Base-by-base conservation (phyloP, 2,797 vertebrate species). In the Odontamblyopus lacepedii region DNA sequence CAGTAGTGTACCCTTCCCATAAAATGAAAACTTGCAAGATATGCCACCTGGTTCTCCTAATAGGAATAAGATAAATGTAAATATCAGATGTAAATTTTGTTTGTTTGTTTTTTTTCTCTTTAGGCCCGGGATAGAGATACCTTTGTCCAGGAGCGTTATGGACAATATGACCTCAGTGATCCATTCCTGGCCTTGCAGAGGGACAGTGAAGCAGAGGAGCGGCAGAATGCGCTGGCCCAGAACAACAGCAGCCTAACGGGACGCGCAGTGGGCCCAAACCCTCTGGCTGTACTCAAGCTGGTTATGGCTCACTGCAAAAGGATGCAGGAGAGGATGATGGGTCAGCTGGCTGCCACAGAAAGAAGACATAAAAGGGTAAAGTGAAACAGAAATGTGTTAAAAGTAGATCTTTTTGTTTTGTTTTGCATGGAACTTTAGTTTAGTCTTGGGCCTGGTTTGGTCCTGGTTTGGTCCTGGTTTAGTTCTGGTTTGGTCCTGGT, bases 261-360 rank as follows among this genome's bases (percentile, higher is more conserved):
- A 85, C 65, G 88, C 90, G 76, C 93, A 72, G 81, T 93, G 92
- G 92, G 63, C 88, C 92, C 96, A 35, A 98, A 96, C 85, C 98
- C 98, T 0, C 91, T 99, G 53, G 96, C 96, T 1, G 87, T 99
- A 53, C 91, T 99, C 6, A 98, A 97, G 83, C 95, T 96, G 79
- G 97, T 99, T 86, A 97, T 98, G 96, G 95, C 96, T 69, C 97
- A 98, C 71, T 99, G 97, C 86, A 98, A 96, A 90, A 95, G 91
- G 73, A 98, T 98, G 97, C 98, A 99, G 88, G 97, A 99, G 76
- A 96, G 95, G 79, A 98, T 99, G 96, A 91, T 98, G 89, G 95
- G 95, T 66, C 98, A 99, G 65, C 86, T 99, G 63, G 94, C 96
- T 1, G 95, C 97, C 0, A 95, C 96, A 0, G 97, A 99, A 87